These are phyloP conservation scores for Loripinus fragilis DNA, from an alignment of 2,888 invertebrate species.

Conservation along the genomic window DNA sequence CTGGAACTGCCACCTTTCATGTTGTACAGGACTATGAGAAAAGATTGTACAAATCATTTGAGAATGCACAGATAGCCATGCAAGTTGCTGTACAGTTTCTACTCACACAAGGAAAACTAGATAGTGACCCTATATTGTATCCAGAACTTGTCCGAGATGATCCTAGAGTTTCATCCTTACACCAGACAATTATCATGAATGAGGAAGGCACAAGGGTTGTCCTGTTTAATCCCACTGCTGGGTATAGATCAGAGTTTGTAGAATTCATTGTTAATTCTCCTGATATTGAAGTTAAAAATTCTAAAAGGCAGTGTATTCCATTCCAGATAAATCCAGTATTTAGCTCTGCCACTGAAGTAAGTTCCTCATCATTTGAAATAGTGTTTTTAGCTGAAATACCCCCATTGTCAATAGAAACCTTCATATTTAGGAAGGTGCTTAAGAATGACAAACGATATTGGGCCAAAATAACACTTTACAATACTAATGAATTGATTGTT, in stretches of 20 bases:
- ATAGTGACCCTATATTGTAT: constrained; percentile 64
- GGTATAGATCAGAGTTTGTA: constrained; percentile 91
- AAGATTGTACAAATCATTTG: constrained; percentile 69
- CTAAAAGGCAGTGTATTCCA: constrained; percentile 84
- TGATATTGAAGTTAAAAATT: constrained; percentile 87
- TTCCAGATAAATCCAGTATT: constrained; percentile 94
- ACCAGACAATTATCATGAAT: constrained; percentile 63
- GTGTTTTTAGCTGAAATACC: constrained; percentile 92
- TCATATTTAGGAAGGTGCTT: constrained; percentile 62
- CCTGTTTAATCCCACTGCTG: constrained; percentile 93
- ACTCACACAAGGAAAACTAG: constrained; percentile 66
- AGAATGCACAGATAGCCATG: constrained; percentile 67
- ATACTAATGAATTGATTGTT: constrained; percentile 66
- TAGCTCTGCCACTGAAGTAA: constrained; percentile 84
- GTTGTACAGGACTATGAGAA: constrained; percentile 95
- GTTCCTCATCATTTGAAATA: constrained; percentile 84
- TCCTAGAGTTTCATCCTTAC: constrained; percentile 59
- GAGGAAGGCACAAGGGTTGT: constrained; percentile 83
- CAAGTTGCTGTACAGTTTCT: constrained; percentile 67
- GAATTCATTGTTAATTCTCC: constrained; percentile 89
- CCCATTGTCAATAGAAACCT: constrained; percentile 89
- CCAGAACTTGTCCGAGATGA: constrained; percentile 65
- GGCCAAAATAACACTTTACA: constrained; percentile 67
- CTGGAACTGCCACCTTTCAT: constrained; percentile 95
- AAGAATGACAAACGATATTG: constrained; percentile 60